phyloP scores from a whole-genome alignment of 64 coral and sea anemone species.

The Dendronephthya gigantea region DNA sequence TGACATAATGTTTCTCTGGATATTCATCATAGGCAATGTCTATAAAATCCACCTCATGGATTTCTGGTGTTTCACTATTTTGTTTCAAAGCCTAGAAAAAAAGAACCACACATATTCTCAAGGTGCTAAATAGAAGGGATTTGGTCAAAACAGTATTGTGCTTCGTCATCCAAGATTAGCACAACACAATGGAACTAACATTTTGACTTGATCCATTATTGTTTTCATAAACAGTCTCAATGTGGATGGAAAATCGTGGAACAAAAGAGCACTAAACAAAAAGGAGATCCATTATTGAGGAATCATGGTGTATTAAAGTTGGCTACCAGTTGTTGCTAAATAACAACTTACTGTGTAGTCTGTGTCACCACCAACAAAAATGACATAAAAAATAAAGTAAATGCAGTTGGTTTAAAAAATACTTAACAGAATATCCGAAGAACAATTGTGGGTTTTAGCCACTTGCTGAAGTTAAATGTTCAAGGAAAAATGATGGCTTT shows the following conservation, averaged over 20 bases:
- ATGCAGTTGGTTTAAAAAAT: background rate
- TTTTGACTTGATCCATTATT: slow-evolving; percentile 93
- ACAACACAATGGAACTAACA: no score
- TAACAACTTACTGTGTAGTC: slow-evolving; percentile 3
- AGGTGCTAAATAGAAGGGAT: background rate
- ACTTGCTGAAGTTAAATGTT: no score
- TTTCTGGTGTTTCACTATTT: slow-evolving; percentile 37
- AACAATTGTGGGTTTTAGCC: no score
- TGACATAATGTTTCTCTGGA: slow-evolving; percentile 90
- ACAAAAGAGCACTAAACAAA: slow-evolving; percentile 97
- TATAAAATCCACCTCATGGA: slow-evolving; percentile 66
- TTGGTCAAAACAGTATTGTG: no score
- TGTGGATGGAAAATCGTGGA: slow-evolving; percentile 92
- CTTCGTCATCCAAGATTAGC: no score
- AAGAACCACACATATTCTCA: background rate
- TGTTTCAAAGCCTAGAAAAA: slow-evolving; percentile 63
- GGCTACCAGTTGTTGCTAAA: no score
- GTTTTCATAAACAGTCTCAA: slow-evolving; percentile 88
- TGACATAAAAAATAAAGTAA: slow-evolving; percentile 5
- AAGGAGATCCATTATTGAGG: no score
- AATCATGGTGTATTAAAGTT: no score
- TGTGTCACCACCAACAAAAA: background rate
- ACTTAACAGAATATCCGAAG: background rate
- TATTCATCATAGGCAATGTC: slow-evolving; percentile 88
- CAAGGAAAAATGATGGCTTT: no score